Conservation (phyloP, 1,140 invertebrate genomes). For the Drosophila bocqueti region DNA sequence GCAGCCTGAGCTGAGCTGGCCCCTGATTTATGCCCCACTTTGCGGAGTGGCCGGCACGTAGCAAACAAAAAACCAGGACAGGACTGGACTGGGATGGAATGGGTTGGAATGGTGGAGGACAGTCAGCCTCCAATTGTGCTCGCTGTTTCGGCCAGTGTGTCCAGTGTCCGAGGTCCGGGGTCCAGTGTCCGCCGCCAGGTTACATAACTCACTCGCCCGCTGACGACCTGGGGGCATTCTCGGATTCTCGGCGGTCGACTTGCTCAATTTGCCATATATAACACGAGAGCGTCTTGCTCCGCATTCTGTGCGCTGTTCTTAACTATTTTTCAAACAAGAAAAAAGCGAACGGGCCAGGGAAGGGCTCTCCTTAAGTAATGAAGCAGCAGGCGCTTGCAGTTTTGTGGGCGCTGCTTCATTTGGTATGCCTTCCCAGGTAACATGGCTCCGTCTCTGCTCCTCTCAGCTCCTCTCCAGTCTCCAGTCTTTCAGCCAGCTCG, state of each 20-base stretch:
- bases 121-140: conserved; percentile 59
- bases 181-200: conserved; percentile 49
- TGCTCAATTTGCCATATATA: conserved; percentile 82
- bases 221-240: conserved; percentile 73
- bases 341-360: conserved; percentile 1
- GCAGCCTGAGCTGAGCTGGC: conserved; percentile 60
- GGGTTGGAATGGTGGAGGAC: neutral
- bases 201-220: conserved; percentile 75
- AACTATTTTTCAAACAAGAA: conserved; percentile 76
- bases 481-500: neutral
- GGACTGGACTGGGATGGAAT: neutral
- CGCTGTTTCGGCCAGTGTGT: conserved; percentile 54
- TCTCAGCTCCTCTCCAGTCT: neutral
- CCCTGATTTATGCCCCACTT: conserved; percentile 74
- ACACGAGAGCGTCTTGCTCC: conserved; percentile 50
- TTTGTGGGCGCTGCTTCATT: conserved; percentile 80
- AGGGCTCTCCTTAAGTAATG: conserved; percentile 65
- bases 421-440: conserved; percentile 65
- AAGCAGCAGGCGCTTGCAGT: conserved; percentile 76
- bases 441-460: neutral
- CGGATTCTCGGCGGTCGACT: conserved; percentile 74
- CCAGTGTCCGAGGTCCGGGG: conserved; percentile 40
- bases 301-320: conserved; percentile 51
- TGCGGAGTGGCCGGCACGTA: conserved; percentile 57
- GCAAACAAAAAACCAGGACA: conserved; percentile 46